These are phyloP conservation scores for Pollenia labialis DNA, from an alignment of 2,888 invertebrate genomes.

Conservation along the genomic window DNA sequence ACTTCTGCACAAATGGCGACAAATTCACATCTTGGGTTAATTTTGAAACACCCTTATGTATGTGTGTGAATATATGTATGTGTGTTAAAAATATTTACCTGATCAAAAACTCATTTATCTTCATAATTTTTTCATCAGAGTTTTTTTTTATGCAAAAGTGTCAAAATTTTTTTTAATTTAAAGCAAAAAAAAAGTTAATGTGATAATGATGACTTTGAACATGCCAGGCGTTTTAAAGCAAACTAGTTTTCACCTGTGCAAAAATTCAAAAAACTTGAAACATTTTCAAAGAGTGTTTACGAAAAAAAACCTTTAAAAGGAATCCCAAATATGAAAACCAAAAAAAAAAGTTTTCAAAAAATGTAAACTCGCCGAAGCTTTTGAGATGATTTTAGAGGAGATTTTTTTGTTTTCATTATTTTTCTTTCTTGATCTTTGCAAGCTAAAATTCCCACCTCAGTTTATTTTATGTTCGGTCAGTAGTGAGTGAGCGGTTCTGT, in stretches of 20 bases:
- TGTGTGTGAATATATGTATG: no score
- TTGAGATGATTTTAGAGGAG: no score
- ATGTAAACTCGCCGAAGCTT: neutral
- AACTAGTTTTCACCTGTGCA: slow-evolving; percentile 60
- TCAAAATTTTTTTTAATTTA: slow-evolving; percentile 53
- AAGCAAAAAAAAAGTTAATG: slow-evolving; percentile 8
- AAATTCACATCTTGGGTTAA: no score
- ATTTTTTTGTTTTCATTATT: neutral
- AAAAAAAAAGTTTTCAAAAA: slow-evolving; percentile 1
- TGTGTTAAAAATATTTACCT: slow-evolving; percentile 35
- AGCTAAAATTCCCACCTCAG: neutral
- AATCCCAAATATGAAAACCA: neutral
- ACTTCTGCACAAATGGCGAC: no score
- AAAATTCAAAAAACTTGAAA: neutral
- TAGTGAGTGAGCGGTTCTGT: slow-evolving; percentile 31
- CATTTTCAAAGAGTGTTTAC: slow-evolving; percentile 1
- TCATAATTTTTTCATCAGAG: slow-evolving; percentile 4
- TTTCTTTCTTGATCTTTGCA: neutral
- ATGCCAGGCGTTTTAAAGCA: slow-evolving; percentile 24
- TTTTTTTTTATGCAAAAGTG: slow-evolving; percentile 58
- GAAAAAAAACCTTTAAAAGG: slow-evolving; percentile 20
- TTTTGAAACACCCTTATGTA: no score
- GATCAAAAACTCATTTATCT: slow-evolving; percentile 69
- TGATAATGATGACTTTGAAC: slow-evolving; percentile 50
- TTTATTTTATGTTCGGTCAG: slow-evolving; percentile 22